Evolutionary conservation across 2,888 invertebrate species (phyloP), one percentile per base, ranked within the genome.

Genomic region (Stenurella melanura): DNA sequence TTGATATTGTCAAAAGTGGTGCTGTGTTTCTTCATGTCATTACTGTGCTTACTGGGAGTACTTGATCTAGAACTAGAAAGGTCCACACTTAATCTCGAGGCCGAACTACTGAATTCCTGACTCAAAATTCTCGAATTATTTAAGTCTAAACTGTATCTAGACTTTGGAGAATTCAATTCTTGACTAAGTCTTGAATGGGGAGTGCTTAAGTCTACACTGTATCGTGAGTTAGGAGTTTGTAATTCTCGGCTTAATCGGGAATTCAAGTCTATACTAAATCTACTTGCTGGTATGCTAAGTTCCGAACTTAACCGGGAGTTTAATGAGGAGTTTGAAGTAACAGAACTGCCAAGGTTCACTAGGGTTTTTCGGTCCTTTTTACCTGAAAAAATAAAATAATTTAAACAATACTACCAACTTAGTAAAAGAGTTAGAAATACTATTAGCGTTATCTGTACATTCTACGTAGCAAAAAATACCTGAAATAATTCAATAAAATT

Each of bases 1-100:
- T 94, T 93, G 84, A 95, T 93, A 86, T 95, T 94, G 90, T 95
- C 95, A 87, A 95, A 95, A 10, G 95, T 95, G 60, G 93, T 94
- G 81, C 94, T 94, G 89, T 94, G 94, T 85, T 94, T 93, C 85
- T 93, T 94, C 83, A 93, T 92, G 85, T 94, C 94, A 11, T 91
- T 89, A 85, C 91, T 90, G 74, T 86, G 85, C 79, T 87, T 92
- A 83, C 92, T 92, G 10, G 93, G 93, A 0, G 89, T 89, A 78
- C 88, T 89, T 15, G 88, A 88, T 82, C 88, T 83, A 58, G 88
- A 88, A 80, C 88, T 88, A n/a, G 87, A 87, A 30, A 86, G 78
- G 78, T 88, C 88, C 15, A 83, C 83, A 75, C 88, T 88, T 34
- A 87, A 81, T 77, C 88, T 83, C 17, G 89, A 89, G 38, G 89